These are phyloP conservation scores for Panopea generosa DNA, from an alignment of 2,888 invertebrate species.

Conservation along the genomic window DNA sequence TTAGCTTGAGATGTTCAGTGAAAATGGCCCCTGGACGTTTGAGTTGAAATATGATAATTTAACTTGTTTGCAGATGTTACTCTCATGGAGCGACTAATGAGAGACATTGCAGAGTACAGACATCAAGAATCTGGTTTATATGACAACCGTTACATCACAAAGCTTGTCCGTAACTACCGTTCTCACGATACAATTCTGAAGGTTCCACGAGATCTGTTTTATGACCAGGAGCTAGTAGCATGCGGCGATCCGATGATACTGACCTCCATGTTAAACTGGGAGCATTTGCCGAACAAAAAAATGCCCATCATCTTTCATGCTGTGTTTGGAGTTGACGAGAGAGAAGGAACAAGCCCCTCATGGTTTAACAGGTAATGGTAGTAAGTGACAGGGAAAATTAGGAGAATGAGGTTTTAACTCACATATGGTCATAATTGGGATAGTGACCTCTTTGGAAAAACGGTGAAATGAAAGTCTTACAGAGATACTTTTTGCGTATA, in stretches of 20 bases:
- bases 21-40: no score
- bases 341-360: constrained; percentile 69
- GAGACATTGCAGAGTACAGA: constrained; percentile 17
- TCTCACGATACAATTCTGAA: constrained; percentile 91
- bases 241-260: constrained; percentile 63
- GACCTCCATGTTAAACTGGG: constrained; percentile 56
- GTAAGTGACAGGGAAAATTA: no score
- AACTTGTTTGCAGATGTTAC: constrained; percentile 88
- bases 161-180: constrained; percentile 93
- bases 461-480: no score
- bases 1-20: no score
- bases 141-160: constrained; percentile 88
- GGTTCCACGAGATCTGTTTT: constrained; percentile 93
- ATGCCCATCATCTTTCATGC: constrained; percentile 83
- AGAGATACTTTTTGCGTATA: no score
- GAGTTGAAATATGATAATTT: no score
- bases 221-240: constrained; percentile 90
- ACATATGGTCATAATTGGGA: no score
- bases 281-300: constrained; percentile 67
- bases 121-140: constrained; percentile 17
- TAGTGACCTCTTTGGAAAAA: no score
- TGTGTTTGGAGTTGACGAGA: constrained; percentile 68
- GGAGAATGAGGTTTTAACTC: constrained; percentile 9
- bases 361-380: constrained; percentile 71
- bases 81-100: constrained; percentile 90